Evolutionary conservation across 1,140 invertebrate species (phyloP), one percentile per base, ranked within the genome.

Genomic region (Steinernema khuongi): DNA sequence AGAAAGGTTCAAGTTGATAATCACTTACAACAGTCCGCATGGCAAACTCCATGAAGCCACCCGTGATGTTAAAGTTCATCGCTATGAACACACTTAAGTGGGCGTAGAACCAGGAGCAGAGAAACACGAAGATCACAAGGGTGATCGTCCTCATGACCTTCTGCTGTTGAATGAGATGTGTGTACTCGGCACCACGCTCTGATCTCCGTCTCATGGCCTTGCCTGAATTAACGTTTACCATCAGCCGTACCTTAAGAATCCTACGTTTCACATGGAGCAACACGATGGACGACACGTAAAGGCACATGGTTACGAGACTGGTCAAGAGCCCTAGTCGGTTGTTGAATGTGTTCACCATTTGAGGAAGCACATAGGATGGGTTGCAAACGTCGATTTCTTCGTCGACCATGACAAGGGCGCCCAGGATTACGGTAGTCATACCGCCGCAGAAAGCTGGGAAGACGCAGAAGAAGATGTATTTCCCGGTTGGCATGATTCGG

Each of bases 91-190:
- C 50, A 22, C 50, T 60, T 22, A 60, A 22, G 26, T 60, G 50
- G 2, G 50, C 50, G 22, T 60, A 60, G 50, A 60, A 60, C 50
- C 50, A 60, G 19, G 7, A 14, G 50, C 50, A 60, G 22, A 60
- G 50, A 22, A 60, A 60, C 14, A 60, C 50, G 11, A 60, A 14
- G 11, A 60, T 22, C 11, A 60, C 50, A 22, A 60, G 50, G 50
- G 50, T 60, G 50, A 60, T 60, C 50, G 50, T 60, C 4, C 50
- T 14, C 50, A 60, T 60, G 14, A 60, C 50, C 22, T 60, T 60
- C 50, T 60, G 50, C 22, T 60, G 50, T 22, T 60, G 50, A 14
- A 60, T 60, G 7, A 60, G 50, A 26, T 60, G 50, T 4, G 50
- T n/a, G 50, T 60, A 60, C 50, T 60, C 50, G 50, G 26, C 11